phyloP scores from a whole-genome alignment of 2,888 invertebrate species.

The Scrobipalpa atriplicella region DNA sequence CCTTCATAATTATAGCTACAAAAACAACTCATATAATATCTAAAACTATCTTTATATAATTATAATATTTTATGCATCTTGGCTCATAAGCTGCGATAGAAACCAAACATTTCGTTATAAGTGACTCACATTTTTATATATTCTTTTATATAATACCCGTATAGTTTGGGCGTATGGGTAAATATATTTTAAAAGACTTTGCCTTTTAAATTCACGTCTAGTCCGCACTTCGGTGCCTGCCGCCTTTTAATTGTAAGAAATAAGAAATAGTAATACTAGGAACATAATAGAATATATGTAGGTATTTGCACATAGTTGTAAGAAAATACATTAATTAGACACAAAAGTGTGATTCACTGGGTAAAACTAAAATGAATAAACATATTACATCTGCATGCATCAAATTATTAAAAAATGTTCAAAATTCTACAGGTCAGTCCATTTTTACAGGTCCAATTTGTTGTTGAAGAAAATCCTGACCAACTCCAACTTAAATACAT shows the following conservation, averaged over 20 bases:
- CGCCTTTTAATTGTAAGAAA: conserved; percentile 22
- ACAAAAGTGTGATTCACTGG: no score
- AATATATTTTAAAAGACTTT: conserved; percentile 31
- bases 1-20: conserved; percentile 2
- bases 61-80: conserved; percentile 52
- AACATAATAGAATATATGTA: not conserved
- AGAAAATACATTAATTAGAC: no score
- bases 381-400: no score
- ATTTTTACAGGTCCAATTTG: no score
- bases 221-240: conserved; percentile 36
- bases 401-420: no score
- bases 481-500: no score
- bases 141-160: conserved; percentile 37
- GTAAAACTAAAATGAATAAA: no score
- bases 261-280: not conserved
- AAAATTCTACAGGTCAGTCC: no score
- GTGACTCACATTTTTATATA: conserved; percentile 72
- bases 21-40: conserved; percentile 48
- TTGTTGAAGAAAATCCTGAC: no score
- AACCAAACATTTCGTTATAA: conserved; percentile 59
- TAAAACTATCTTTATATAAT: conserved; percentile 63
- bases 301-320: no score
- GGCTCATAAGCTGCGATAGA: conserved; percentile 71
- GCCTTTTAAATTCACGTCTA: conserved; percentile 36
- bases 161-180: conserved; percentile 30